These are phyloP conservation scores for Wiebesia pumilae DNA, from an alignment of 1,140 invertebrate species.

Conservation along the genomic window DNA sequence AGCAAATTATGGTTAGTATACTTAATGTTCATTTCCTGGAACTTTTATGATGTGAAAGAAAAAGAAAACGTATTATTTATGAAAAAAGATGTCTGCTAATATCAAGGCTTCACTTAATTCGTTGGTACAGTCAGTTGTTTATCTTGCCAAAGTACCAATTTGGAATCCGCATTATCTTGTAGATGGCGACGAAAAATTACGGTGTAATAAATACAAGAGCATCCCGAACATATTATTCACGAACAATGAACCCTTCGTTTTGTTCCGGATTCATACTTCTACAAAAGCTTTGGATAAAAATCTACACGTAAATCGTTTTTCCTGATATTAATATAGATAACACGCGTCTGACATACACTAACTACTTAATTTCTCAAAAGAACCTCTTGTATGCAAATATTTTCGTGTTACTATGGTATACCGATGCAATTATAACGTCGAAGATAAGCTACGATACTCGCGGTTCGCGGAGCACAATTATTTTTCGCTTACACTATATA, in stretches of 20 bases:
- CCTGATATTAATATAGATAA: conserved; percentile 51
- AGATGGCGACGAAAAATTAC: conserved; percentile 43
- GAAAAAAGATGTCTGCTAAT: conserved; percentile 40
- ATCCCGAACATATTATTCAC: conserved; percentile 32
- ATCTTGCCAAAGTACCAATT: conserved; percentile 46
- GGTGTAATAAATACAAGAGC: conserved; percentile 31
- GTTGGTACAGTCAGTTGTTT: conserved; percentile 41
- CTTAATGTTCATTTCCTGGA: background rate
- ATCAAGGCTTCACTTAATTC: conserved; percentile 40
- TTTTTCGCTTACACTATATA: conserved; percentile 16
- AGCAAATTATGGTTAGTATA: background rate
- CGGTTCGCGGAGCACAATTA: conserved; percentile 39
- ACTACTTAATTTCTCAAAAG: conserved; percentile 47
- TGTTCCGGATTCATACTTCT: conserved; percentile 26
- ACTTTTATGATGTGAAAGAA: background rate
- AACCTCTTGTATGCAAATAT: conserved; percentile 52
- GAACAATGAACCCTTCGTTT: conserved; percentile 24
- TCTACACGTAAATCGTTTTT: conserved; percentile 44
- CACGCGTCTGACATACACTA: conserved; percentile 28
- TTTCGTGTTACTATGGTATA: background rate
- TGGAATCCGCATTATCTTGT: conserved; percentile 35
- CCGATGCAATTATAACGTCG: conserved; percentile 23
- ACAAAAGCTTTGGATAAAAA: conserved; percentile 42
- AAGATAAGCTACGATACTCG: conserved; percentile 28
- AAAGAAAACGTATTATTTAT: conserved; percentile 39